Percentiles rank a stretch among this genome's conserved stretches.
phyloP scores from a whole-genome alignment of 1,140 invertebrate genomes.

The Wasmannia auropunctata region DNA sequence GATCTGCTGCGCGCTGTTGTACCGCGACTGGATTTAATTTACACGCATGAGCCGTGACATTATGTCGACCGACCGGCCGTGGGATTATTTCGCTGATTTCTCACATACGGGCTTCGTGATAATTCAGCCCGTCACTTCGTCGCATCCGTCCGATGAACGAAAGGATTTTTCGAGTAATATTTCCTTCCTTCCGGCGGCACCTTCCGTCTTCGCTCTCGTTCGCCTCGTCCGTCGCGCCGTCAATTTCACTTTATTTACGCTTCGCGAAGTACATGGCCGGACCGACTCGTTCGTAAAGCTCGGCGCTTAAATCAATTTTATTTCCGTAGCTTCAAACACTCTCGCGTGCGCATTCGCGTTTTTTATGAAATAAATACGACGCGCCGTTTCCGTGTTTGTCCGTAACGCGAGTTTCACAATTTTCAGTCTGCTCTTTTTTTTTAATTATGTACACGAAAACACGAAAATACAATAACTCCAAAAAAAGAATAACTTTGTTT shows the following conservation, averaged over 20 bases:
- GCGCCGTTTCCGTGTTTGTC: background rate
- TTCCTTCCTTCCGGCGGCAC: constrained; percentile 1
- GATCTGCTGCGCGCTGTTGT: constrained; percentile 2
- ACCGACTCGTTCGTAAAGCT: background rate
- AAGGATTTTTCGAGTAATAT: background rate
- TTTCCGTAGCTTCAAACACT: background rate
- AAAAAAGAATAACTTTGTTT: background rate
- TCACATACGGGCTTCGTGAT: background rate
- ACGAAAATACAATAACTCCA: background rate
- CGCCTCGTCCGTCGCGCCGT: background rate
- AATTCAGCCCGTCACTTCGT: background rate
- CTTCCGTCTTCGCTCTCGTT: background rate
- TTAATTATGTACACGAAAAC: background rate
- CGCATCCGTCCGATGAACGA: background rate
- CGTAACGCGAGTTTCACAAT: background rate
- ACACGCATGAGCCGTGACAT: constrained; percentile 24
- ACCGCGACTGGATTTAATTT: constrained; percentile 21
- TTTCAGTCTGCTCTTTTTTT: background rate
- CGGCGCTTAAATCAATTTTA: constrained; percentile 41
- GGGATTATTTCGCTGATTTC: constrained; percentile 9
- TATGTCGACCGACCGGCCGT: background rate
- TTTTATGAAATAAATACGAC: constrained; percentile 20
- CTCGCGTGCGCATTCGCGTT: background rate
- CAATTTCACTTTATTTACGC: constrained; percentile 41
- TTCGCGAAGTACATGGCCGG: background rate